phyloP scores from a whole-genome alignment of 2,113 vertebrate species.

The Aleadryas rufinucha region DNA sequence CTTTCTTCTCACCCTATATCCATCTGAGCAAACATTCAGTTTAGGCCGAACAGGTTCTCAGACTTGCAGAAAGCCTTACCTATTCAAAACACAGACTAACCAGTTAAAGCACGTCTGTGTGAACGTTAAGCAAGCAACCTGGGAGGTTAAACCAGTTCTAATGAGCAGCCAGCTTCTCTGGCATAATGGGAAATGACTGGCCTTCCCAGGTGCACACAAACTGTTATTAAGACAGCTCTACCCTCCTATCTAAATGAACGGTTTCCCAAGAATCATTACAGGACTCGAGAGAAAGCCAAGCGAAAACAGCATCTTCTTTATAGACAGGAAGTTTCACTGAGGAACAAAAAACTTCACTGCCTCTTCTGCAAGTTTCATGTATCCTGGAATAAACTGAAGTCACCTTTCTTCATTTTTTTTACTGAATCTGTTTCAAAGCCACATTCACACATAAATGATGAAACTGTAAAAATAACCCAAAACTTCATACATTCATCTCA shows the following conservation, averaged over 20 bases:
- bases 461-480: not conserved
- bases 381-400: not conserved
- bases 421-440: not conserved
- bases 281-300: not conserved
- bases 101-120: not conserved
- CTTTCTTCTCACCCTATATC: not conserved
- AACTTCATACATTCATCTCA: not conserved
- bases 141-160: conserved; percentile 24
- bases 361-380: not conserved
- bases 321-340: not conserved
- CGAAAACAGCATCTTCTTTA: not conserved
- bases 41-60: conserved; percentile 2
- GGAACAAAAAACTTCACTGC: not conserved
- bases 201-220: not conserved
- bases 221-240: not conserved
- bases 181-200: not conserved
- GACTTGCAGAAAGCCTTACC: not conserved
- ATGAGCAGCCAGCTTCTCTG: not conserved
- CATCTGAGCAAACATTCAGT: not conserved
- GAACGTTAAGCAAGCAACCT: not conserved
- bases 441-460: not conserved
- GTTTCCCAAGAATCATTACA: not conserved
- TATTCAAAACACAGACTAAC: conserved; percentile 7
- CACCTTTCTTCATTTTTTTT: not conserved
- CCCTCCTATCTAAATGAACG: not conserved